Evolutionary conservation across 2,113 vertebrate species (phyloP), one percentile per base, ranked within the genome.

Genomic region (Struthidea cinerea): DNA sequence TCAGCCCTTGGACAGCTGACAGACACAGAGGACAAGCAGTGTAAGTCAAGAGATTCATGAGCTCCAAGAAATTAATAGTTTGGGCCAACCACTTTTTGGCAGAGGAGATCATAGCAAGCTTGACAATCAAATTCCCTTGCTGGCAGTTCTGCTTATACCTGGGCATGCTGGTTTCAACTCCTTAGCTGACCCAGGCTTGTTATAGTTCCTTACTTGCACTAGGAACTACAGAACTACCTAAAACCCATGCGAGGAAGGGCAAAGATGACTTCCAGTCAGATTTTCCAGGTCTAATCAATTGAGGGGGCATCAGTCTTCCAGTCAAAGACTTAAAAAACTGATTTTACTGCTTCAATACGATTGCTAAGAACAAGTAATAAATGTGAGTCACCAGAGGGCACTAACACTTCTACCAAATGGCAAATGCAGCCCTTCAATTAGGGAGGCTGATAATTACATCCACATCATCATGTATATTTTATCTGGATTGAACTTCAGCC

Each of bases 381-480:
- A 82, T 3, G 12, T 5, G 9, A 95, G 84, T 91, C 91, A 96
- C 87, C 87, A 94, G 93, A 87, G 93, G 84, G 89, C 90, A 83
- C 71, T 67, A 90, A 93, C 52, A 28, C 79, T 60, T 84, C 53
- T 30, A 77, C 27, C 82, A 90, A 95, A 94, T 64, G 35, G 79
- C 82, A 94, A 91, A 93, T 35, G 50, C 47, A 83, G 55, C 50
- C 59, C 90, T 93, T 91, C 85, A 94, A 30, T 94, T 90, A 95
- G 39, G 33, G 68, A 95, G 64, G 44, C 68, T 96, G 92, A 96
- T 90, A 93, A 97, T 90, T 88, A 91, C 87, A 80, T 91, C 59
- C 75, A 92, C 79, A 95, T 92, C 90, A 86, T 80, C 90, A 92
- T 77, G 87, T 92, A 94, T 86, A 90, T 95, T 92, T 96, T 96